Evolutionary conservation across 1,140 invertebrate species (phyloP).

Genomic region (Euwallacea similis): DNA sequence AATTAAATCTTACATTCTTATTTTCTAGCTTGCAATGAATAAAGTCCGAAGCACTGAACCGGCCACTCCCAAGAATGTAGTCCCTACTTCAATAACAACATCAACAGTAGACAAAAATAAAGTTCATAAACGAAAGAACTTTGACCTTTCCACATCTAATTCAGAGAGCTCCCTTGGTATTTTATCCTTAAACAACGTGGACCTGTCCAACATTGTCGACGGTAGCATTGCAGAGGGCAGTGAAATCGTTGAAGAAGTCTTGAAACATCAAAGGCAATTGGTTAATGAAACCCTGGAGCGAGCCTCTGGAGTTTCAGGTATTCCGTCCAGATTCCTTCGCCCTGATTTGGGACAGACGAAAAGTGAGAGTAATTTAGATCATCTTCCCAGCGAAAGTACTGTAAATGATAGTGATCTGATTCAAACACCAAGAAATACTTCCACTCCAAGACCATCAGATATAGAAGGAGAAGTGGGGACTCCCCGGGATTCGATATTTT

Average conservation of each 20-base stretch:
- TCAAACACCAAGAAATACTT: constrained; percentile 37
- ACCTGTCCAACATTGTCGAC: constrained; percentile 24
- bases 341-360: constrained; percentile 20
- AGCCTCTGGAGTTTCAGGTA: constrained; percentile 31
- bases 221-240: not conserved
- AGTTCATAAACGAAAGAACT: constrained; percentile 10
- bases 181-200: constrained; percentile 17
- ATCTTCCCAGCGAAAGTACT: constrained; percentile 40
- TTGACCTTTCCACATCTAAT: constrained; percentile 1
- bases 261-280: constrained; percentile 36
- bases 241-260: constrained; percentile 7
- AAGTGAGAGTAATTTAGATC: constrained; percentile 6
- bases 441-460: constrained; percentile 39
- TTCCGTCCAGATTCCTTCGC: constrained; percentile 41
- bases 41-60: not conserved
- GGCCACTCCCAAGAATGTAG: constrained; percentile 17
- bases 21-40: not conserved
- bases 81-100: constrained; percentile 16
- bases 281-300: constrained; percentile 37
- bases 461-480: not conserved
- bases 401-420: constrained; percentile 46
- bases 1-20: not conserved
- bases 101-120: constrained; percentile 32
- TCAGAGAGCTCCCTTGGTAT: constrained; percentile 12
- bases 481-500: constrained; percentile 28